These are phyloP conservation scores for Cinclus cinclus DNA, from an alignment of 2,113 vertebrate genomes.

Conservation along the genomic window DNA sequence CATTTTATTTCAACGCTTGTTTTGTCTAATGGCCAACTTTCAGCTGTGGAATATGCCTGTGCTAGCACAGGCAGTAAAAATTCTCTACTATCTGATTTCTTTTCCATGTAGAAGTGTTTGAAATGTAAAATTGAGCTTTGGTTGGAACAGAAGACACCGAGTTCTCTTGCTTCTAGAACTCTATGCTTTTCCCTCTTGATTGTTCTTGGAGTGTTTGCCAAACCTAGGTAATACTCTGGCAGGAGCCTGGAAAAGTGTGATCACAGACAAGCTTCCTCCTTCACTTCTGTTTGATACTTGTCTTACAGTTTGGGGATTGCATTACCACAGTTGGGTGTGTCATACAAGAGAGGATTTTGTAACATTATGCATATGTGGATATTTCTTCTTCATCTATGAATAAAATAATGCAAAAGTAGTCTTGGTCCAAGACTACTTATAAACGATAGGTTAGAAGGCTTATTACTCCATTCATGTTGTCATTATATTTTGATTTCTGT, in stretches of 20 bases:
- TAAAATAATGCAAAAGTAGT: neutral
- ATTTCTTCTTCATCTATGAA: neutral
- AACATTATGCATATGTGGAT: neutral
- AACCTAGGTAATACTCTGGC: neutral
- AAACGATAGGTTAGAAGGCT: neutral
- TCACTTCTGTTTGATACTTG: neutral
- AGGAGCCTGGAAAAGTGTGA: neutral
- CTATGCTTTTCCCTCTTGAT: neutral
- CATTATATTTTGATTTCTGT: neutral
- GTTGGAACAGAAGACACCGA: neutral
- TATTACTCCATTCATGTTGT: neutral
- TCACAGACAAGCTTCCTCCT: neutral
- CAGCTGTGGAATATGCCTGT: neutral
- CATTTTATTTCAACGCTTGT: constrained; percentile 16
- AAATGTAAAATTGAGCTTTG: neutral
- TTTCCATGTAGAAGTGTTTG: neutral
- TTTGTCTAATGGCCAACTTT: constrained; percentile 49
- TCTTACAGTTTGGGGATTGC: neutral
- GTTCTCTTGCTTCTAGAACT: neutral
- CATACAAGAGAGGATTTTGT: neutral
- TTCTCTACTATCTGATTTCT: neutral
- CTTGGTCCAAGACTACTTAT: neutral
- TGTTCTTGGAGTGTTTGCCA: neutral
- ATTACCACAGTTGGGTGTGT: constrained; percentile 15
- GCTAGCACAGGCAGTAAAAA: constrained; percentile 12